Conservation (phyloP, 2,797 vertebrate species). For the Gymnothorax javanicus region DNA sequence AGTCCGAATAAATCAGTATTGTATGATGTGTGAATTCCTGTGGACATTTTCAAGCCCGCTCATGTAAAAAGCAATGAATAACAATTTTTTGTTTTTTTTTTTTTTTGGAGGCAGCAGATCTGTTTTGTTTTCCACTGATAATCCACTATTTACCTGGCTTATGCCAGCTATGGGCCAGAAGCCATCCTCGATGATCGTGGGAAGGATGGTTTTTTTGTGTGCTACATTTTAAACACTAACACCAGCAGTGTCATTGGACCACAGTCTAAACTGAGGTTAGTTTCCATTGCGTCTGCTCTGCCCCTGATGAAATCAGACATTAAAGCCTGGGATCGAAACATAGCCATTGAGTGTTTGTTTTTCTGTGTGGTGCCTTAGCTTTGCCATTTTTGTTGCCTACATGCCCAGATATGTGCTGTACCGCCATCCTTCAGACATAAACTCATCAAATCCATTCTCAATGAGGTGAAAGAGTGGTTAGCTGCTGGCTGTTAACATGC, state of each 20-base stretch:
- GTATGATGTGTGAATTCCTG: background rate
- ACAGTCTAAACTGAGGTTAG: background rate
- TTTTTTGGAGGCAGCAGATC: background rate
- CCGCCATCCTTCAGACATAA: background rate
- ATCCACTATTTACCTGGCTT: background rate
- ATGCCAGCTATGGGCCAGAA: background rate
- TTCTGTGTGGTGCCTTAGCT: background rate
- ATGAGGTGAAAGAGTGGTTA: background rate
- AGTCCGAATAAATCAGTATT: background rate
- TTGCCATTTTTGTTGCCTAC: background rate
- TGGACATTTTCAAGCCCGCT: background rate
- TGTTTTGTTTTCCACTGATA: background rate
- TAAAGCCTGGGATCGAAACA: background rate
- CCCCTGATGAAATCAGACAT: background rate
- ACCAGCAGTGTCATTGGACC: background rate
- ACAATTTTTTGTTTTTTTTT: background rate
- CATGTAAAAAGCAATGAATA: background rate
- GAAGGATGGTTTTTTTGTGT: background rate
- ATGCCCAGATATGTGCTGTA: background rate
- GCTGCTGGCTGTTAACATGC: background rate
- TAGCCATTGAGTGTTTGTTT: background rate
- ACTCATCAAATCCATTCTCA: background rate
- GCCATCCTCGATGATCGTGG: background rate
- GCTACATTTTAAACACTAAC: background rate
- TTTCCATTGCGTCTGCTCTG: background rate